Evolutionary conservation across 2,888 invertebrate genomes (phyloP), one percentile per base, ranked within the genome.

Genomic region (Meta bourneti): DNA sequence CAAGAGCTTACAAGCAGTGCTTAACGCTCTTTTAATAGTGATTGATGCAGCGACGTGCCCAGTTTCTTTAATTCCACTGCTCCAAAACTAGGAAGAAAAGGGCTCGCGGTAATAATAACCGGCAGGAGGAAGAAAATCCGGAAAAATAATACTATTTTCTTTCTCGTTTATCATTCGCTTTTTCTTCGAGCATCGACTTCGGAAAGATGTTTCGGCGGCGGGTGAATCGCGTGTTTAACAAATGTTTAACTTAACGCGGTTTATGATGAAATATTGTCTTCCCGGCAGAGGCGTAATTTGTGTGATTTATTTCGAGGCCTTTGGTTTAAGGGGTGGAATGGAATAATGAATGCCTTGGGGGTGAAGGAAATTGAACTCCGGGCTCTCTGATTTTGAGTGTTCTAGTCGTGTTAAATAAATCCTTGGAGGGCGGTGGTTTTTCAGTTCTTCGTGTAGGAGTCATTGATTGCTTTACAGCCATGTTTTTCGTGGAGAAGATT

Each of bases 1-100:
- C 20, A 71, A 19, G 71, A 82, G 71, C 48, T 71, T 54, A 74
- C 83, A 84, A 61, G 52, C 72, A 51, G 34, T 51, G 83, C 83
- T 84, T 74, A 74, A 84, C 83, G 83, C 83, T 74, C 74, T 77
- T 77, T 89, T 89, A 89, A 89, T 89, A 89, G 83, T 89, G 89
- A 89, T 82, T 61, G 78, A 89, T 83, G 89, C 9, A 0, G 71
- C 7, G 51, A 89, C 89, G 89, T 89, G 89, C 69, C 7, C 48
- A 9, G 89, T 54, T 83, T 89, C 74, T 83, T 89, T 78, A 89
- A 89, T 83, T 71, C 80, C 49, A 19, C 7, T 20, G 34, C 34
- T 74, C 34, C 34, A 48, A 74, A 34, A 74, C 20, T 13, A 8
- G n/a, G 77, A 72, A 72, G 72, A 20, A 16, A 13, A 72, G 72